Evolutionary conservation across 2,113 vertebrate species (phyloP).

Genomic region (Lampris incognitus): DNA sequence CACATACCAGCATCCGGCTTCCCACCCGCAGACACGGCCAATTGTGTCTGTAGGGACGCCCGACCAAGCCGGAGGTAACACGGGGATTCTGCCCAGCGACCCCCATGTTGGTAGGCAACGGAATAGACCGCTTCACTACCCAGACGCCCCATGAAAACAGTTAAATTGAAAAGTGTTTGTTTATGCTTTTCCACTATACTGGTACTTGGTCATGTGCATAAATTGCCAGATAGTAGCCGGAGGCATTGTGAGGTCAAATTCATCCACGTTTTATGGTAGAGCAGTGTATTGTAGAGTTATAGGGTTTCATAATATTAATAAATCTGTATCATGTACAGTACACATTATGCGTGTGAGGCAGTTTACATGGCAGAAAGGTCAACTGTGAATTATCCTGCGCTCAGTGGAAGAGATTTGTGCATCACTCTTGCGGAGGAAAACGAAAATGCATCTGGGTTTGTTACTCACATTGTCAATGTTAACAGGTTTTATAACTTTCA

Average conservation of each 20-base stretch:
- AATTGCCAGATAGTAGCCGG: constrained; percentile 12
- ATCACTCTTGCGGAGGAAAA: constrained; percentile 22
- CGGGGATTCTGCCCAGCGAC: too few species aligned
- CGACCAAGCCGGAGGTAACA: too few species aligned
- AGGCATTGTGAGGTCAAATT: constrained; percentile 18
- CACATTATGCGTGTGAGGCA: background rate
- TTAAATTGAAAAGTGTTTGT: constrained; percentile 8
- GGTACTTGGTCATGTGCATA: background rate
- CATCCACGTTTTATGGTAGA: constrained; percentile 7
- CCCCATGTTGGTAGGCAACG: too few species aligned
- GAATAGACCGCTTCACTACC: too few species aligned
- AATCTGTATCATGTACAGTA: background rate
- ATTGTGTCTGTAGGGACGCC: too few species aligned
- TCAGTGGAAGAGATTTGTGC: background rate
- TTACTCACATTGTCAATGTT: constrained; percentile 49
- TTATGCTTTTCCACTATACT: background rate
- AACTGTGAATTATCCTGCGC: background rate
- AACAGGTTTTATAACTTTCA: constrained; percentile 51
- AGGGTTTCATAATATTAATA: background rate
- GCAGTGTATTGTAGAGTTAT: background rate
- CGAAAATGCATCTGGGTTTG: constrained; percentile 36
- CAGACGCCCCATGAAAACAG: too few species aligned
- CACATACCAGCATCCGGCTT: too few species aligned
- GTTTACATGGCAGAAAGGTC: background rate
- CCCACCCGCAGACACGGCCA: too few species aligned